A percentile compares a stretch with the other conserved stretches of the same genome.
These are phyloP conservation scores for Piaya cayana DNA, from an alignment of 2,113 vertebrate genomes.

Conservation along the genomic window DNA sequence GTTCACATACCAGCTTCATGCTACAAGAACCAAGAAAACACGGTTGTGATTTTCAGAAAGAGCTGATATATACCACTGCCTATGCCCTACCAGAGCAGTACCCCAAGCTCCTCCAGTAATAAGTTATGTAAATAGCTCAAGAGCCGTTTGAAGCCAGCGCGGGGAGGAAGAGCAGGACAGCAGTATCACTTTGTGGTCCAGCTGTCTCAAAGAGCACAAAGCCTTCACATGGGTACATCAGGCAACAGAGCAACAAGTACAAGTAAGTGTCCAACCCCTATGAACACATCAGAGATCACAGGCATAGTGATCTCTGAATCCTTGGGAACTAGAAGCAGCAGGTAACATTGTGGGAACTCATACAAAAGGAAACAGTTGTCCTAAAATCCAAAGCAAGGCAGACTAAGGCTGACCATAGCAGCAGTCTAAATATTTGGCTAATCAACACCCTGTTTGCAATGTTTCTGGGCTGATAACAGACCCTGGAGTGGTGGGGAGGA, in stretches of 20 bases:
- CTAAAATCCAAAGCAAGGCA: neutral
- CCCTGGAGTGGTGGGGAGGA: neutral
- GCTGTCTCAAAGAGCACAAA: fast-evolving
- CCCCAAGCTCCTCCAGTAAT: neutral
- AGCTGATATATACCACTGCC: neutral
- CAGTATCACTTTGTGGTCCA: neutral
- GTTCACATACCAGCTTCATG: neutral
- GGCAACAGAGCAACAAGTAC: neutral
- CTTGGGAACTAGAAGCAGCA: neutral
- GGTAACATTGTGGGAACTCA: neutral
- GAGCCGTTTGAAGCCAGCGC: neutral
- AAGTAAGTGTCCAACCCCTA: neutral
- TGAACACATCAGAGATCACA: fast-evolving
- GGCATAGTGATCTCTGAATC: neutral
- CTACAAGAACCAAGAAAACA: neutral
- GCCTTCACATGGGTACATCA: neutral
- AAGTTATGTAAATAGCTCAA: neutral
- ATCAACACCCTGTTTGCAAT: neutral
- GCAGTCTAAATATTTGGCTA: neutral
- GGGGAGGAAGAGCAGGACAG: neutral
- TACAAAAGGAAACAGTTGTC: neutral
- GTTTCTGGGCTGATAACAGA: neutral
- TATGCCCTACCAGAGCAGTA: neutral
- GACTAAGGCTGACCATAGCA: neutral
- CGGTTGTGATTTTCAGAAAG: neutral